Percentiles rank a stretch among this genome's conserved stretches.
Evolutionary conservation across 2,888 invertebrate species (phyloP).

Genomic region (Ceramica pisi): DNA sequence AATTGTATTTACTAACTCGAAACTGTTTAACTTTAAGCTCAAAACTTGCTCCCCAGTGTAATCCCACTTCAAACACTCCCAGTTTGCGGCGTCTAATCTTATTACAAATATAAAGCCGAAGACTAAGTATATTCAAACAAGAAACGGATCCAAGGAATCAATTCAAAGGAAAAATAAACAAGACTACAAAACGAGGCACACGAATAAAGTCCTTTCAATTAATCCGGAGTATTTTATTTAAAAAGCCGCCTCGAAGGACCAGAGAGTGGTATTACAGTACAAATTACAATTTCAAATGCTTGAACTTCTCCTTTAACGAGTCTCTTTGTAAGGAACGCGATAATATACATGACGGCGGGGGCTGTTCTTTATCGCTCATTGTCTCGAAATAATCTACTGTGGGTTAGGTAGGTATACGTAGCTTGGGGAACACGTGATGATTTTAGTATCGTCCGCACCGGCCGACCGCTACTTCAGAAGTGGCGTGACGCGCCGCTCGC

Average conservation of each 20-base stretch:
- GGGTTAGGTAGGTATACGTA: no score
- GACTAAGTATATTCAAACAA: constrained; percentile 45
- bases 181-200: constrained; percentile 27
- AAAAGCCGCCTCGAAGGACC: constrained; percentile 39
- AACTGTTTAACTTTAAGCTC: constrained; percentile 25
- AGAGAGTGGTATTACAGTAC: constrained; percentile 60
- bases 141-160: constrained; percentile 45
- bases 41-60: constrained; percentile 36
- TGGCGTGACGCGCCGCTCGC: no score
- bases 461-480: no score
- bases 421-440: no score
- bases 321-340: constrained; percentile 35
- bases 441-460: no score
- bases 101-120: constrained; percentile 35
- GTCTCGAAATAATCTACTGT: no score
- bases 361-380: no score
- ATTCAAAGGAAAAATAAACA: constrained; percentile 56
- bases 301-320: constrained; percentile 65
- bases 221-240: constrained; percentile 59
- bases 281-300: constrained; percentile 69
- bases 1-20: constrained; percentile 37
- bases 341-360: constrained; percentile 13
- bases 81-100: constrained; percentile 41
- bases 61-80: constrained; percentile 49
- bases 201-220: constrained; percentile 54